phyloP scores from a whole-genome alignment of 2,113 vertebrate genomes.

The Parus major region DNA sequence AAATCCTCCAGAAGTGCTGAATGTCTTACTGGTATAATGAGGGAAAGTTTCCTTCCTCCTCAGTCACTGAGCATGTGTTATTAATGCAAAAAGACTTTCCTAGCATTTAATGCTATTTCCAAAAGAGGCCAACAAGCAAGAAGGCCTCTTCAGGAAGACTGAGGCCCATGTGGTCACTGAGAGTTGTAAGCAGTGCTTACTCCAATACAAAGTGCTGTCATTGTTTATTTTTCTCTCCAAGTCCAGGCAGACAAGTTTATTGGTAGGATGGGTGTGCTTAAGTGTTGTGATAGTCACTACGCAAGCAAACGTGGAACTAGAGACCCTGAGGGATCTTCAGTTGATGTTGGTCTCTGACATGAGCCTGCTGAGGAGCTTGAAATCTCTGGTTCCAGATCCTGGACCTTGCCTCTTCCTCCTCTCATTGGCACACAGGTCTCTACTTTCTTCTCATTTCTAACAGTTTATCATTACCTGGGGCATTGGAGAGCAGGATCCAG shows the following conservation, averaged over 20 bases:
- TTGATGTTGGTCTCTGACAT: not conserved
- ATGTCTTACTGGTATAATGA: slow-evolving; percentile 15
- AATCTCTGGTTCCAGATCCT: not conserved
- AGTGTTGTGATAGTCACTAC: not conserved
- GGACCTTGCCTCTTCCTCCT: not conserved
- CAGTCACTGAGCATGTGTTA: slow-evolving; percentile 32
- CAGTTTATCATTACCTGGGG: not conserved
- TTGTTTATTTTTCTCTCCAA: not conserved
- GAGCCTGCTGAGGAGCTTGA: not conserved
- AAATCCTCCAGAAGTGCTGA: not conserved
- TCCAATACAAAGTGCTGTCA: not conserved
- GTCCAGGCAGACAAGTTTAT: not conserved
- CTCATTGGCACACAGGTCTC: not conserved
- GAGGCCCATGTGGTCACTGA: not conserved
- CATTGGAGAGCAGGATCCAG: not conserved
- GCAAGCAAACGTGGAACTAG: not conserved
- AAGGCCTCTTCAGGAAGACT: not conserved
- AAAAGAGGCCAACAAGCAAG: not conserved
- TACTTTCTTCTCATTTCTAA: not conserved
- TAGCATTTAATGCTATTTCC: not conserved
- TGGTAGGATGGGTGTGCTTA: not conserved
- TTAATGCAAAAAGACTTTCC: slow-evolving; percentile 47
- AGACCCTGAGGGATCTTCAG: not conserved
- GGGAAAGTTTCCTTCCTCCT: slow-evolving; percentile 5
- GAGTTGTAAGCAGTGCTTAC: not conserved